Conservation (phyloP, 2,888 invertebrate species). For the Clepsis dumicolana region DNA sequence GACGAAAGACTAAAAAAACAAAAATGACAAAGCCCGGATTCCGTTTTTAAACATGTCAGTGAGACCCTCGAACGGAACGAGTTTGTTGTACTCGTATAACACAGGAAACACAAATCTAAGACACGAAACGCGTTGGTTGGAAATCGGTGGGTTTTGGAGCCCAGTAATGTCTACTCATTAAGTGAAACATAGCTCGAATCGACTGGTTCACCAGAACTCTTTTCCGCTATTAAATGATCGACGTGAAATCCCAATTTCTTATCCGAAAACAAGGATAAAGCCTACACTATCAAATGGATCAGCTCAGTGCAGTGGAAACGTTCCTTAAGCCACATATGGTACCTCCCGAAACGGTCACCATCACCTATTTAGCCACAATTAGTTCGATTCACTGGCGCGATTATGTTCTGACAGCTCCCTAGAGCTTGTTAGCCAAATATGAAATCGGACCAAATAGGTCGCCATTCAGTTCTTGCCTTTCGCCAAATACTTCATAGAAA, state of each 20-base stretch:
- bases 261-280: background rate
- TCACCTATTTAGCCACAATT: slow-evolving; percentile 63
- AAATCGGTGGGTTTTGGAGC: no score
- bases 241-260: background rate
- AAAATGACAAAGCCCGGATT: no score
- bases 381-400: slow-evolving; percentile 62
- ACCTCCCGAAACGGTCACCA: slow-evolving; percentile 58
- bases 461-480: slow-evolving; percentile 17
- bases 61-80: no score
- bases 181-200: no score
- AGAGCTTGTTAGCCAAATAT: slow-evolving; percentile 34
- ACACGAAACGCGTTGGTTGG: no score
- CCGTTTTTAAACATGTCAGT: no score
- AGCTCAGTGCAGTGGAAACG: background rate
- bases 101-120: no score
- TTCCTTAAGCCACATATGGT: slow-evolving; percentile 53
- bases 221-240: no score
- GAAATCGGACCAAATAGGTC: slow-evolving; percentile 21
- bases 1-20: no score
- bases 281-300: background rate
- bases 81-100: no score
- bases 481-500: background rate
- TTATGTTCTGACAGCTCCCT: slow-evolving; percentile 48
- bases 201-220: no score
- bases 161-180: no score